Evolutionary conservation across 2,797 vertebrate genomes (phyloP).

Genomic region (Notamacropus eugenii): DNA sequence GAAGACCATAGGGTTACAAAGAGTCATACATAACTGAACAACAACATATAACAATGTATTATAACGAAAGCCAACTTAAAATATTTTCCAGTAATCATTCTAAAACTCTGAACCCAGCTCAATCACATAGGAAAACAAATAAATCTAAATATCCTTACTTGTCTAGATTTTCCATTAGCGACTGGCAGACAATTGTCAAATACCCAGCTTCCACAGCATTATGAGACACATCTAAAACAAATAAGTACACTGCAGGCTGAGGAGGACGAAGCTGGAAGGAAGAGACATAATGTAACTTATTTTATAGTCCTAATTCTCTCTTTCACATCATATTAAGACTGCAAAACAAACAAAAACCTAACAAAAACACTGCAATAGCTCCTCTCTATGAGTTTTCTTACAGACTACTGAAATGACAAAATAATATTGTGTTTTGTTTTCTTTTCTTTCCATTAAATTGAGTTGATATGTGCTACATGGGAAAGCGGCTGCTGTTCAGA

Average conservation of each 20-base stretch:
- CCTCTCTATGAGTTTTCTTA: not conserved
- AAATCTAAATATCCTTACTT: slow-evolving; percentile 88
- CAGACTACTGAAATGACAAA: slow-evolving; percentile 11
- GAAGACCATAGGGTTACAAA: not conserved
- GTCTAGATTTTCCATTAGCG: slow-evolving; percentile 94
- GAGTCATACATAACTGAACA: not conserved
- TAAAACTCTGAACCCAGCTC: not conserved
- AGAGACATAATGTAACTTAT: slow-evolving; percentile 58
- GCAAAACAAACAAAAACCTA: not conserved
- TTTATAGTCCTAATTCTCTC: slow-evolving; percentile 2
- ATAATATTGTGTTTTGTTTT: not conserved
- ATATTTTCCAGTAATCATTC: not conserved
- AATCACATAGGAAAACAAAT: not conserved
- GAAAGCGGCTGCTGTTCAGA: not conserved
- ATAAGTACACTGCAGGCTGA: slow-evolving; percentile 96
- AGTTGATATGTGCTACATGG: not conserved
- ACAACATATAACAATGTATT: slow-evolving; percentile 30
- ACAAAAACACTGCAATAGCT: not conserved
- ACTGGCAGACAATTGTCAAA: slow-evolving; percentile 93
- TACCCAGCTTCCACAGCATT: slow-evolving; percentile 97
- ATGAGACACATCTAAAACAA: slow-evolving; percentile 97
- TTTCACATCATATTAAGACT: not conserved
- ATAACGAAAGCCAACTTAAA: not conserved
- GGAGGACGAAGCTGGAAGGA: slow-evolving; percentile 94
- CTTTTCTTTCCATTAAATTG: not conserved